Percentiles rank a stretch among this genome's conserved stretches.
Conservation (phyloP, 2,113 vertebrate genomes). For the Silurus asotus region DNA sequence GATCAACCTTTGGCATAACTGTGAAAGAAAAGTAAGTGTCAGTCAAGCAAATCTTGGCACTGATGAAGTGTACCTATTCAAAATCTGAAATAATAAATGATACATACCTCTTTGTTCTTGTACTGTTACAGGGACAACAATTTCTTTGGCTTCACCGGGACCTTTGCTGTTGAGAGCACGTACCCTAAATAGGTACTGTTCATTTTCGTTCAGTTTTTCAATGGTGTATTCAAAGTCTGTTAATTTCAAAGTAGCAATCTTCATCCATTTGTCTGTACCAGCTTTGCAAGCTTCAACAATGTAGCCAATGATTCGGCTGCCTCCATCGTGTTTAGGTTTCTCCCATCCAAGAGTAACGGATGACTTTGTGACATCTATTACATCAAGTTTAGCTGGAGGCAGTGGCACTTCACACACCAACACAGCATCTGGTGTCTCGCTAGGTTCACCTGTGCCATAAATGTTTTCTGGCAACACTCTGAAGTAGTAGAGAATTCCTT, state of each 20-base stretch:
- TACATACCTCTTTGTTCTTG: conserved; percentile 89
- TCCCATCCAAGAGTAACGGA: conserved; percentile 93
- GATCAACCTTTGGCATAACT: conserved; percentile 91
- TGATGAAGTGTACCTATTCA: conserved; percentile 1
- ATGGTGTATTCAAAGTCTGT: conserved; percentile 87
- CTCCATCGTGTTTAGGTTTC: conserved; percentile 95
- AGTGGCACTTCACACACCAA: conserved; percentile 91
- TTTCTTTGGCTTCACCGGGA: conserved; percentile 87
- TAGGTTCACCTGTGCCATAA: conserved; percentile 90
- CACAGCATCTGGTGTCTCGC: conserved; percentile 87
- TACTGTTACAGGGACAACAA: conserved; percentile 86
- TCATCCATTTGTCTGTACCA: conserved; percentile 96
- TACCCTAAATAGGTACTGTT: conserved; percentile 93
- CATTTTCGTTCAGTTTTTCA: conserved; percentile 90
- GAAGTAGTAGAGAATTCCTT: conserved; percentile 96
- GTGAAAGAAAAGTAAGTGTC: conserved; percentile 38
- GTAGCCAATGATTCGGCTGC: conserved; percentile 90
- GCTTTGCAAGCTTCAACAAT: conserved; percentile 92
- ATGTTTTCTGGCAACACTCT: conserved; percentile 95
- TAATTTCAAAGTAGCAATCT: conserved; percentile 87
- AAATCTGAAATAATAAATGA: background rate
- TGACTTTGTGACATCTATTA: conserved; percentile 89
- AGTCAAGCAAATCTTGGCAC: background rate
- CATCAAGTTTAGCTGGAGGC: conserved; percentile 86
- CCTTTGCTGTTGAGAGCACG: conserved; percentile 92